phyloP scores from a whole-genome alignment of 2,113 vertebrate genomes.

The Neotoma lepida region DNA sequence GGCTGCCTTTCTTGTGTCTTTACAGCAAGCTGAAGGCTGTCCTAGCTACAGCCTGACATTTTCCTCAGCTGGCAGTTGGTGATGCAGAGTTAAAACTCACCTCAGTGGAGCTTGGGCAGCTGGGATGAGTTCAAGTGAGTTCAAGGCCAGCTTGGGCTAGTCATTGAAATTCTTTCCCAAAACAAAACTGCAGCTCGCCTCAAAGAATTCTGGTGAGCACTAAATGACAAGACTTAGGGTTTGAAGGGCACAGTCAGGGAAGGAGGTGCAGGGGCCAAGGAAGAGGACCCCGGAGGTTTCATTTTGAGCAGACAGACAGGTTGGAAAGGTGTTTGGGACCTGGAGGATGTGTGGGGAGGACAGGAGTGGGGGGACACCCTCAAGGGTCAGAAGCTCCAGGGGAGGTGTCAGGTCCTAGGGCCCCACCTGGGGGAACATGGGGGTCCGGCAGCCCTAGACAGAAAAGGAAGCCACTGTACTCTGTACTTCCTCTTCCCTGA shows the following conservation, averaged over 20 bases:
- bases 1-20: background rate
- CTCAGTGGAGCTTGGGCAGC: background rate
- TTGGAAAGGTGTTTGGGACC: background rate
- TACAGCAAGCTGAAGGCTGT: background rate
- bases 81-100: background rate
- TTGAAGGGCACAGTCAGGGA: background rate
- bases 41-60: background rate
- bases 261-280: background rate
- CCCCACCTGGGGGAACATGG: too few species aligned
- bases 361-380: background rate
- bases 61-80: background rate
- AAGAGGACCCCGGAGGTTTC: background rate
- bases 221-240: background rate
- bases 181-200: background rate
- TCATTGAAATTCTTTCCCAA: background rate
- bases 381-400: background rate
- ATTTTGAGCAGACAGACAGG: background rate
- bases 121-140: background rate
- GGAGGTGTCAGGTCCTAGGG: background rate
- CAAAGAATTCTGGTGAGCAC: background rate
- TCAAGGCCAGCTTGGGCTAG: background rate
- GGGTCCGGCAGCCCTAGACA: background rate
- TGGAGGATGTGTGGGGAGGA: background rate
- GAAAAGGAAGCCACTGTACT: background rate
- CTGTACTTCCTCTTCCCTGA: constrained; percentile 52